phyloP scores from a whole-genome alignment of 2,888 invertebrate genomes.

The Zeuzera pyrina region DNA sequence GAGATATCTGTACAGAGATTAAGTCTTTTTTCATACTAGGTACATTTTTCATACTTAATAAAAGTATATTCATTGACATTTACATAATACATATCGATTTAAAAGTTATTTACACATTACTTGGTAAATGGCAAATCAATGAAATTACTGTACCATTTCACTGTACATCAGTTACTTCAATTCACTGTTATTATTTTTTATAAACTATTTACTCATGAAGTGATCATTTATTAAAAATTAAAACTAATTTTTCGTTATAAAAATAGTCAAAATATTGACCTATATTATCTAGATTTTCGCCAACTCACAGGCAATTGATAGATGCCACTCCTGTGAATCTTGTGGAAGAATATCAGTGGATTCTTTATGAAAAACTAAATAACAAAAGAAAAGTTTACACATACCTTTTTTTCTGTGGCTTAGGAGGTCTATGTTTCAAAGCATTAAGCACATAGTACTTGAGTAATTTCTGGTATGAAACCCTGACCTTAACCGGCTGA shows the following conservation, averaged over 20 bases:
- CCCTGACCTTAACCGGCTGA: constrained; percentile 98
- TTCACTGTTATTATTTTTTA: too few relatives aligned
- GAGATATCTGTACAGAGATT: constrained; percentile 76
- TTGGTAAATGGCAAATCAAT: too few relatives aligned
- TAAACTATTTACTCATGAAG: neutral
- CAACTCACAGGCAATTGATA: neutral
- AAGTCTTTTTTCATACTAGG: neutral
- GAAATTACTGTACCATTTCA: too few relatives aligned
- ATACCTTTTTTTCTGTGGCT: constrained; percentile 97
- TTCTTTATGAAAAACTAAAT: too few relatives aligned
- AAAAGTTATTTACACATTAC: too few relatives aligned
- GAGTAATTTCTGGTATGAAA: constrained; percentile 98
- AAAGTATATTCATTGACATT: too few relatives aligned
- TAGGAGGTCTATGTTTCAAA: constrained; percentile 96
- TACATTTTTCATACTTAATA: too few relatives aligned
- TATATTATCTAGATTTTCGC: neutral
- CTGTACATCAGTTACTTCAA: too few relatives aligned
- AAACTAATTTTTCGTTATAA: neutral
- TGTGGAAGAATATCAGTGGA: too few relatives aligned
- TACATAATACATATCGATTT: too few relatives aligned
- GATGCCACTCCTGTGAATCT: too few relatives aligned
- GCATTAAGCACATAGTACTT: constrained; percentile 99
- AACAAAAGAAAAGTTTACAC: constrained; percentile 5
- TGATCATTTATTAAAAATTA: neutral
- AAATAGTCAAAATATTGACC: neutral